A percentile compares a stretch with the other conserved stretches of the same genome.
Conservation (phyloP, 2,888 invertebrate genomes). For the Leucoma salicis region DNA sequence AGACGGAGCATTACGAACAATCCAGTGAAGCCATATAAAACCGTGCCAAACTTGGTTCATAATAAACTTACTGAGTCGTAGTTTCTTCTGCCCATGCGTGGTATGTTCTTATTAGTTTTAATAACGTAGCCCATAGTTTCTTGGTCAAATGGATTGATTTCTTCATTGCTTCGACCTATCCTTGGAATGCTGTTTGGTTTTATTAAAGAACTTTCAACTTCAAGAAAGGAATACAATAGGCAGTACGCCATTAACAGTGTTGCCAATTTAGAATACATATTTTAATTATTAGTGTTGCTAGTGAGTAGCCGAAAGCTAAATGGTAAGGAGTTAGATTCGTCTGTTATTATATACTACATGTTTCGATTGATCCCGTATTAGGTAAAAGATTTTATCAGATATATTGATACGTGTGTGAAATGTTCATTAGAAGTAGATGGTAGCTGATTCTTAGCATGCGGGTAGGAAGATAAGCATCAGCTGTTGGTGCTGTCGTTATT, state of each 20-base stretch:
- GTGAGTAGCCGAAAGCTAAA: slow-evolving; percentile 16
- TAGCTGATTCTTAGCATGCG: slow-evolving; percentile 28
- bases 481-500: neutral
- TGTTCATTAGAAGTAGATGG: slow-evolving; percentile 32
- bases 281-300: slow-evolving; percentile 29
- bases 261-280: slow-evolving; percentile 56
- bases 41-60: no score
- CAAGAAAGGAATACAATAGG: slow-evolving; percentile 51
- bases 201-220: slow-evolving; percentile 61
- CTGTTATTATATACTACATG: slow-evolving; percentile 45
- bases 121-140: slow-evolving; percentile 71
- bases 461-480: slow-evolving; percentile 10
- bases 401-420: slow-evolving; percentile 26
- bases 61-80: slow-evolving; percentile 67
- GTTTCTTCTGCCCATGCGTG: slow-evolving; percentile 73
- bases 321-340: slow-evolving; percentile 29
- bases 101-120: slow-evolving; percentile 73
- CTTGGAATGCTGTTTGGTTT: slow-evolving; percentile 73
- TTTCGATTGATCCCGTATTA: slow-evolving; percentile 61
- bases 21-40: no score
- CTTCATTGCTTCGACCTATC: slow-evolving; percentile 72
- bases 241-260: slow-evolving; percentile 50
- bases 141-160: slow-evolving; percentile 57
- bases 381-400: slow-evolving; percentile 37
- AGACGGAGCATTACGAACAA: no score